Evolutionary conservation across 2,888 invertebrate species (phyloP), one percentile per base, ranked within the genome.

Genomic region (Mimachlamys varia): DNA sequence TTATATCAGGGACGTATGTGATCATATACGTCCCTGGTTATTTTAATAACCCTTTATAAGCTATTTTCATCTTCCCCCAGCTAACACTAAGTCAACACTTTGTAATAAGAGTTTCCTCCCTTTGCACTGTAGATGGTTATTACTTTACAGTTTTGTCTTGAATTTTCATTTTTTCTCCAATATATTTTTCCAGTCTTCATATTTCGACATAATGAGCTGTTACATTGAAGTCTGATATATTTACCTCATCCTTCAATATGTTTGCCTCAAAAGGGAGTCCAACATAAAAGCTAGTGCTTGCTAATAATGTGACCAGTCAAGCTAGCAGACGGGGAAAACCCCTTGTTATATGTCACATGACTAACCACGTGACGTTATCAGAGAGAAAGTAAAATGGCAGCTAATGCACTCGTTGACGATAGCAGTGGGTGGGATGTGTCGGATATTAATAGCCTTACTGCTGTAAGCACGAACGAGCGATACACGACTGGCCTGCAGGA

Each of bases 361-460:
- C 33, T 15, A 1, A 33, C 15, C 76, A 76, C 76, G 76, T 76
- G 76, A 76, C 33, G 12, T 27, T 22, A n/a, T 22, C 7, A 10
- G 22, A 10, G 22, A 76, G 19, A 76, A 76, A 27, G 76, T 76
- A 76, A 76, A 76, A 76, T 76, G 76, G 76, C 76, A 76, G 76
- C 76, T 10, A 76, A 33, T 27, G 76, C 33, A 33, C 13, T 33
- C 27, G 33, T 76, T 27, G 76, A 76, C 15, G 76, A 76, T 22
- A 76, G 76, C 76, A 76, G 76, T 76, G 76, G 27, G 27, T 76
- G 76, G 76, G 76, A 76, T 76, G 76, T 76, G 76, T 76, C 76
- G 76, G 76, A 76, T 76, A 76, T 76, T 76, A 76, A 76, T 76
- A 76, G 76, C 76, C 76, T 33, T 76, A 76, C 76, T 33, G 76